Evolutionary conservation across 2,797 vertebrate species (phyloP).

Genomic region (Leptodactylus fallax): DNA sequence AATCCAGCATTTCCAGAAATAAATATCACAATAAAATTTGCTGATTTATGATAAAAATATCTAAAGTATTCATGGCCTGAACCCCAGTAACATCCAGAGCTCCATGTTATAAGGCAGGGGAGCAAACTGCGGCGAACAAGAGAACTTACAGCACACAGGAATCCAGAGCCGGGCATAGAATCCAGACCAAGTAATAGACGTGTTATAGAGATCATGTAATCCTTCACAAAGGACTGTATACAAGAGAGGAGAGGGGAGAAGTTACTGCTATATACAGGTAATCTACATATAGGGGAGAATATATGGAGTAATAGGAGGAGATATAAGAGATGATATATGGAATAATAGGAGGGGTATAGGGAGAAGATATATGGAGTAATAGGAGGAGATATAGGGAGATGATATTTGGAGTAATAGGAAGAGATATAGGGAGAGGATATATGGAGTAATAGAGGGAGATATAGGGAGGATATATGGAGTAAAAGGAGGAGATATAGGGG

Average conservation of each 20-base stretch:
- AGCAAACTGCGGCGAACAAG: too few species aligned
- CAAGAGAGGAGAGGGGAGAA: slow-evolving; percentile 15
- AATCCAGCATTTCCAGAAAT: too few species aligned
- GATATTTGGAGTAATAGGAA: slow-evolving; percentile 8
- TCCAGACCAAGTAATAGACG: slow-evolving; percentile 84
- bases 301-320: slow-evolving; percentile 3
- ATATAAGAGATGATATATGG: slow-evolving; percentile 15
- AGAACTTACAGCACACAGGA: slow-evolving; percentile 83
- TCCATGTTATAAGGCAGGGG: too few species aligned
- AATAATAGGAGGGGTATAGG: slow-evolving; percentile 12
- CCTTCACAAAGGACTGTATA: slow-evolving; percentile 85
- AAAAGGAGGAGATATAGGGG: not conserved
- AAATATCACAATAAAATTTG: too few species aligned
- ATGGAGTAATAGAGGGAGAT: slow-evolving; percentile 10
- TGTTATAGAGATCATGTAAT: slow-evolving; percentile 89
- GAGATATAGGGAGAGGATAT: slow-evolving; percentile 23
- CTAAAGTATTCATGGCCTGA: too few species aligned
- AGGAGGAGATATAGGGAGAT: not conserved
- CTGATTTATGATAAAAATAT: too few species aligned
- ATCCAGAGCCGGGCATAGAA: slow-evolving; percentile 86
- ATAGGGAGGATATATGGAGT: not conserved
- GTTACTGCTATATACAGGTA: not conserved
- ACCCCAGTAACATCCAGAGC: too few species aligned
- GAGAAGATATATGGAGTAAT: not conserved
- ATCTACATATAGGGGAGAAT: not conserved